Evolutionary conservation across 2,888 invertebrate species (phyloP).

Genomic region (Agrilus mali): DNA sequence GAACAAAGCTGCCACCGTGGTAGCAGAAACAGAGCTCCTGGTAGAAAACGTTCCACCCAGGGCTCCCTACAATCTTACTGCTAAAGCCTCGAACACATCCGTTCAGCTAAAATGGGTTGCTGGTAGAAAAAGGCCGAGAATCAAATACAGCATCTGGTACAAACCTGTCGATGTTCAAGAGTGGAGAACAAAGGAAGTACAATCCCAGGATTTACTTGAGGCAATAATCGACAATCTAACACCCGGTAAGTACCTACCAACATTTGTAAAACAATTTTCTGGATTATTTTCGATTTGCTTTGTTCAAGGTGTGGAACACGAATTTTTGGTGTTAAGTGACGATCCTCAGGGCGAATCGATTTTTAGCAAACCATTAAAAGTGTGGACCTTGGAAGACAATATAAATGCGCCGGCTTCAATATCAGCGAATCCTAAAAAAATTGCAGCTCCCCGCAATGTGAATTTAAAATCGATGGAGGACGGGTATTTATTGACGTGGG

Average conservation of each 20-base stretch:
- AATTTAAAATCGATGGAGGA: constrained; percentile 56
- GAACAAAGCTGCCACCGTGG: constrained; percentile 80
- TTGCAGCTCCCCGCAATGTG: constrained; percentile 55
- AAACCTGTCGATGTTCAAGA: constrained; percentile 59
- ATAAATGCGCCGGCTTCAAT: constrained; percentile 12
- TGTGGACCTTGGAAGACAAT: constrained; percentile 50
- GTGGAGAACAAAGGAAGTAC: constrained; percentile 73
- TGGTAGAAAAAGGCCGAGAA: constrained; percentile 62
- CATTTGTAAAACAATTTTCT: background rate
- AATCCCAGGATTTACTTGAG: constrained; percentile 58
- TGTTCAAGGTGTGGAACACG: constrained; percentile 53
- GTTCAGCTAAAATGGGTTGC: constrained; percentile 76
- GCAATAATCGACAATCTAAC: constrained; percentile 66
- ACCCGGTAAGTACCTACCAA: constrained; percentile 39
- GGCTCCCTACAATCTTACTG: constrained; percentile 77
- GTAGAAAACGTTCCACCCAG: constrained; percentile 81
- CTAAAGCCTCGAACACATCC: constrained; percentile 55
- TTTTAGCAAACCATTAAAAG: constrained; percentile 72
- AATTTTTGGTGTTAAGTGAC: constrained; percentile 81
- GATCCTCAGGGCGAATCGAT: constrained; percentile 81
- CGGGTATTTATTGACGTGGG: constrained; percentile 68
- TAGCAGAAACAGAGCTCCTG: constrained; percentile 65
- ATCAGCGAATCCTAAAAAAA: constrained; percentile 17
- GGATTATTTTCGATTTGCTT: background rate
- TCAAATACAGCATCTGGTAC: constrained; percentile 81